Percentiles rank a stretch among this genome's conserved stretches.
phyloP scores from a whole-genome alignment of 53 echinoderm and acorn worm species.

The Hippasteria phrygiana region DNA sequence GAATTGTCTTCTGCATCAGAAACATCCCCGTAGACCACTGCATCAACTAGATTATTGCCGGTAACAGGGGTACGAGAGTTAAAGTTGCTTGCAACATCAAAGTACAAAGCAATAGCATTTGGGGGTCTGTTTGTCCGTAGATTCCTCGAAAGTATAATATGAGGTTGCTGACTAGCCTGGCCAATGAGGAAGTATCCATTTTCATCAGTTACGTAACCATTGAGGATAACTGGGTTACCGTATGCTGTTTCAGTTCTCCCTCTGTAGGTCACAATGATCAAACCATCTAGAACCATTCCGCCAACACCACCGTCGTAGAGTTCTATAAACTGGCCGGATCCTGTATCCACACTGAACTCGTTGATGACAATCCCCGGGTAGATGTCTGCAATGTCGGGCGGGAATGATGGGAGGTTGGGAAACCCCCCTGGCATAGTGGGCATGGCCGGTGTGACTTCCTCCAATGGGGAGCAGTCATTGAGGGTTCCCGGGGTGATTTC shows the following conservation, averaged over 20 bases:
- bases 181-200: slow-evolving; percentile 84
- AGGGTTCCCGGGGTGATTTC: slow-evolving; percentile 69
- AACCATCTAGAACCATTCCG: slow-evolving; percentile 65
- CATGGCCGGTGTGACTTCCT: not conserved
- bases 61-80: slow-evolving; percentile 64
- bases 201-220: slow-evolving; percentile 69
- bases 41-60: slow-evolving; percentile 75
- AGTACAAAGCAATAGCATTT: slow-evolving; percentile 85
- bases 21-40: slow-evolving; percentile 80
- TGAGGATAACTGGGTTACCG: slow-evolving; percentile 61
- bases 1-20: slow-evolving; percentile 37
- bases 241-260: slow-evolving; percentile 69
- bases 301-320: slow-evolving; percentile 90
- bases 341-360: slow-evolving; percentile 72
- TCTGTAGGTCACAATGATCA: slow-evolving; percentile 74
- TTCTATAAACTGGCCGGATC: slow-evolving; percentile 80
- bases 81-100: slow-evolving; percentile 50
- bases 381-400: slow-evolving; percentile 26
- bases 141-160: slow-evolving; percentile 23
- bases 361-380: slow-evolving; percentile 78
- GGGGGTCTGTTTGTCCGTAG: slow-evolving; percentile 51
- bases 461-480: slow-evolving; percentile 72
- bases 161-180: slow-evolving; percentile 47
- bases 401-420: slow-evolving; percentile 54
- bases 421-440: slow-evolving; percentile 8